Conservation (phyloP, 2,797 vertebrate genomes). For the Triplophysa yarkandensis region DNA sequence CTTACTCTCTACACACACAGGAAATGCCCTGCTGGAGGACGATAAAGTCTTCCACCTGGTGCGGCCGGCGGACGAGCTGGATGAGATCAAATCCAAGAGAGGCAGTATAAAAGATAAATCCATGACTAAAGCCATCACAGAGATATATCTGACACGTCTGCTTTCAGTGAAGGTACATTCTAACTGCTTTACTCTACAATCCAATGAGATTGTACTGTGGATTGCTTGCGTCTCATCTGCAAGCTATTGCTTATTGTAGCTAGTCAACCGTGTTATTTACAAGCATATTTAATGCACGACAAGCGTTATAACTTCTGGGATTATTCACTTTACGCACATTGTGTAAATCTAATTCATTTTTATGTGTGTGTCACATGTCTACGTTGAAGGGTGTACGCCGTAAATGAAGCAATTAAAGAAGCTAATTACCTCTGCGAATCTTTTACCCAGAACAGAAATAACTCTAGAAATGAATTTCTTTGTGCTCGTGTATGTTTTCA, state of each 20-base stretch:
- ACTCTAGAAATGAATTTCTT: conserved; percentile 11
- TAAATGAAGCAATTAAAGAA: conserved; percentile 47
- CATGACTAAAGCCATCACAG: conserved; percentile 98
- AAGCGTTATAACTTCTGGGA: background rate
- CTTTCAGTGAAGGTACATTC: conserved; percentile 93
- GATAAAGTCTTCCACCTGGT: conserved; percentile 97
- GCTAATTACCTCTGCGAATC: background rate
- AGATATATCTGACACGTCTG: conserved; percentile 97
- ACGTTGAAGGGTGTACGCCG: background rate
- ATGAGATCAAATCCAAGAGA: conserved; percentile 94
- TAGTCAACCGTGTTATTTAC: too few species aligned
- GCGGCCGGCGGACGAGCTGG: conserved; percentile 89
- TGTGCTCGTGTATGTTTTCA: conserved; percentile 62
- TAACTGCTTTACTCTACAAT: background rate
- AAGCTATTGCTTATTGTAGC: too few species aligned
- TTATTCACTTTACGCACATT: conserved; percentile 24
- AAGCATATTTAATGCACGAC: background rate
- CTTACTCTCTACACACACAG: conserved; percentile 55
- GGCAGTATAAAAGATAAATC: conserved; percentile 98
- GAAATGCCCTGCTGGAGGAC: conserved; percentile 92
- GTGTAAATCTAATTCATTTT: conserved; percentile 34
- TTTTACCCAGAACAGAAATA: conserved; percentile 40
- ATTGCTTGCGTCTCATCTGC: too few species aligned
- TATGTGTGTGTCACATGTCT: conserved; percentile 26
- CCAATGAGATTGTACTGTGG: background rate